Evolutionary conservation across 2,113 vertebrate genomes (phyloP), one percentile per base, ranked within the genome.

Genomic region (Dicrurus megarhynchus): DNA sequence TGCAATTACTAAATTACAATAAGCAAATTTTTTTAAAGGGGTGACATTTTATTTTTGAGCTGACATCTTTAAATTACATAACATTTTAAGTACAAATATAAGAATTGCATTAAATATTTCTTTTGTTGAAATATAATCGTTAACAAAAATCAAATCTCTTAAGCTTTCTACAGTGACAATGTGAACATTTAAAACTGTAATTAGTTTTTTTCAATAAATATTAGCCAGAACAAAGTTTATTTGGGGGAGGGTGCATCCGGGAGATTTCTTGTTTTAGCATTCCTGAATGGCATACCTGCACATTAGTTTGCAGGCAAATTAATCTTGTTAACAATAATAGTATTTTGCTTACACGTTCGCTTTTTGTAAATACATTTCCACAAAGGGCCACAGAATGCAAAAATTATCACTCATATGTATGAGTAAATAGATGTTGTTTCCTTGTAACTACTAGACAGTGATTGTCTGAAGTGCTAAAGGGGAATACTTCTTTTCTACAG

Each of bases 361-460:
- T 95, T 89, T 97, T 75, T 86, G 70, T 73, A 95, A 95, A 95
- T 60, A 92, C 20, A 42, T 91, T 97, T 82, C 60, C 68, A 93
- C 69, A 77, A 87, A 89, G 90, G 65, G 69, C 46, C 71, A 85
- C 9, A 84, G 32, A 71, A 73, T 7, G 18, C 23, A 90, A 85
- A 86, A 86, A 78, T 53, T 89, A 80, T 90, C 71, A 89, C 97
- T 95, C 91, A 78, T 90, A 87, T 94, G 79, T 79, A 80, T 86
- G 57, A 88, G 61, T 87, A 87, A 93, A 95, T 55, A 95, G 50
- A 60, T 20, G 35, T 32, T 37, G 26, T 87, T 96, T 95, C 63
- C 61, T 63, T 77, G 24, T 91, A 89, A 93, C 39, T 27, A 17
- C 41, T 6, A 56, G 47, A 33, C 63, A 96, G 49, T 28, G 70